phyloP scores from a whole-genome alignment of 2,797 vertebrate species.

The Pachyuromys duprasi region DNA sequence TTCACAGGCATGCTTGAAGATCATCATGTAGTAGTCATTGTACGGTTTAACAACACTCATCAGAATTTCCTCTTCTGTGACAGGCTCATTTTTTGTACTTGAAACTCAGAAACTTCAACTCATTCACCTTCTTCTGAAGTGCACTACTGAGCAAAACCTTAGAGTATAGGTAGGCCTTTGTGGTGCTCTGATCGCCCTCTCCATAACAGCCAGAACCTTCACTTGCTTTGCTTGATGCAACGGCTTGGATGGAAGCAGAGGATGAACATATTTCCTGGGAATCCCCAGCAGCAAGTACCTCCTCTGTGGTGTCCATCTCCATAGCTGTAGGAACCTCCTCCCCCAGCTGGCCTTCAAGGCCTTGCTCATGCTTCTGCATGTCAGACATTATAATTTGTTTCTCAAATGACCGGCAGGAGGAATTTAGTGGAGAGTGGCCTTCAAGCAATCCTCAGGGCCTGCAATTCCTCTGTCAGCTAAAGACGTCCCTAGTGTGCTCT shows the following conservation, averaged over 20 bases:
- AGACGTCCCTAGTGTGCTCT: too few relatives aligned
- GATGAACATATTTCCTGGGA: background rate
- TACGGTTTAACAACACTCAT: background rate
- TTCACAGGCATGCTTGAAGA: conserved; percentile 20
- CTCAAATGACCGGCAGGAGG: background rate
- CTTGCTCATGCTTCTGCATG: background rate
- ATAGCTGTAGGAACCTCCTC: background rate
- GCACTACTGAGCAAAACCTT: background rate
- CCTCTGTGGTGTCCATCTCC: background rate
- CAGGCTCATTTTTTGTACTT: background rate
- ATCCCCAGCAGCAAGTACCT: background rate
- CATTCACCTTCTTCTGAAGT: background rate
- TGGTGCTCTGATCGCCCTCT: background rate
- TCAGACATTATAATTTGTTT: background rate
- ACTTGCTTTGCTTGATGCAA: background rate
- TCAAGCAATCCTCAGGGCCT: too few relatives aligned
- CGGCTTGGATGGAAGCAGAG: background rate
- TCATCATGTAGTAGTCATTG: background rate
- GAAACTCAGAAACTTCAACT: background rate
- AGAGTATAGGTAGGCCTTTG: background rate
- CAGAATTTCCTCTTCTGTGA: background rate
- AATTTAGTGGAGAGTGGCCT: background rate
- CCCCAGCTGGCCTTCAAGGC: background rate
- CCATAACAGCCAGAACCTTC: background rate
- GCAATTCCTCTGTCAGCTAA: too few relatives aligned